Evolutionary conservation across 2,113 vertebrate genomes (phyloP), one percentile per base, ranked within the genome.

Genomic region (Rhea pennata): DNA sequence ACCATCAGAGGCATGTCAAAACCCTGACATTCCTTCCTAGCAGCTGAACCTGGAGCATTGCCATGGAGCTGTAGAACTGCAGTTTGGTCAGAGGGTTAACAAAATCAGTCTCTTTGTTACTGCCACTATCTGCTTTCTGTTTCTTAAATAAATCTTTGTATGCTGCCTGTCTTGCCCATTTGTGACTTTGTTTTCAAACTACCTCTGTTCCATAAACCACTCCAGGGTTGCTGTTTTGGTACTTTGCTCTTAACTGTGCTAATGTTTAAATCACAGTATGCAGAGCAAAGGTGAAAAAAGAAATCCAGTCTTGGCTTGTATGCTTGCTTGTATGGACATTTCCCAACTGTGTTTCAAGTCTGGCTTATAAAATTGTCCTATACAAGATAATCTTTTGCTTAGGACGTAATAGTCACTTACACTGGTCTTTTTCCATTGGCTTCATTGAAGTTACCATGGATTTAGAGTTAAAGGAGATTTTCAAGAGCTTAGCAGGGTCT

Each of bases 1-100:
- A 99, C 95, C 90, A 99, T 99, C 93, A 98, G 96, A 97, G 97
- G 96, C 93, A 99, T 99, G 99, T 99, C 99, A 15, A 98, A 98
- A 93, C 95, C 98, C 61, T 98, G 97, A 98, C 42, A 50, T 3
- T 19, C 3, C 62, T 17, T 67, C 66, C 69, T 27, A 83, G 67
- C 84, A 80, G 67, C 91, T 89, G 46, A 73, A 39, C 33, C 15
- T 74, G 76, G 65, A 87, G 48, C 62, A 73, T 36, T 69, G 91
- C 54, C 2, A 2, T 27, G 39, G 79, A 88, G 88, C 31, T 71
- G 58, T 27, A n/a, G 79, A 88, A 90, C 31, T 71, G 58, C 17
- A 71, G 33, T 16, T 67, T 58, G 39, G 62, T 50, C 24, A 56
- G 39, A 64, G 67, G 67, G 78, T 12, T 82, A 53, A 39, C 70